Conservation (phyloP, 2,888 invertebrate species). For the Synanthedon vespiformis region DNA sequence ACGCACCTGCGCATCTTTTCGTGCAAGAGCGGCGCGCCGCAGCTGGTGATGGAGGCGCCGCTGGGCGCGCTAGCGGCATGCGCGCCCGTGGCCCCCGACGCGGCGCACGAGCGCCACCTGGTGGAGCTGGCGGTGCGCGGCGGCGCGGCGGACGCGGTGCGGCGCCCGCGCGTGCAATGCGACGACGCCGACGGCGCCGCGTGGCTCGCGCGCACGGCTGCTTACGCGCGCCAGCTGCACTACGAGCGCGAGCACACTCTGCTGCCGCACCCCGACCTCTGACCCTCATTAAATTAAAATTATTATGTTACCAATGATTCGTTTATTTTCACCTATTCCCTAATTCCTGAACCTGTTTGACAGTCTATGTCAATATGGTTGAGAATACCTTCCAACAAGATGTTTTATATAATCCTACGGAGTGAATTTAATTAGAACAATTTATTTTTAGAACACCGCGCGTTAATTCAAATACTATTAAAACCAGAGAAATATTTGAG, state of each 20-base stretch:
- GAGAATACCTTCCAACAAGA: too few species aligned
- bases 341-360: too few species aligned
- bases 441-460: too few species aligned
- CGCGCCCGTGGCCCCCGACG: conserved; percentile 61
- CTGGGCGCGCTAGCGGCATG: conserved; percentile 76
- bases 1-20: conserved; percentile 80
- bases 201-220: conserved; percentile 83
- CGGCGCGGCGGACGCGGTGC: conserved; percentile 52
- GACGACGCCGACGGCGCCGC: conserved; percentile 78
- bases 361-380: too few species aligned
- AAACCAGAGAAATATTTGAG: too few species aligned
- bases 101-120: conserved; percentile 65
- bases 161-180: conserved; percentile 83
- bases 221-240: conserved; percentile 87
- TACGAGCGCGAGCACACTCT: conserved; percentile 85
- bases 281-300: background rate
- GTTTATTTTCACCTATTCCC: too few species aligned
- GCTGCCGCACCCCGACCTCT: conserved; percentile 19
- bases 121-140: conserved; percentile 77
- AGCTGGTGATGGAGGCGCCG: conserved; percentile 73
- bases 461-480: too few species aligned
- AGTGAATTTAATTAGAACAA: too few species aligned
- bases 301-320: too few species aligned
- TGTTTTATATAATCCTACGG: too few species aligned
- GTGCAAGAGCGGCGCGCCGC: conserved; percentile 62